phyloP scores from a whole-genome alignment of 2,113 vertebrate genomes.

The Alaudala cheleensis region DNA sequence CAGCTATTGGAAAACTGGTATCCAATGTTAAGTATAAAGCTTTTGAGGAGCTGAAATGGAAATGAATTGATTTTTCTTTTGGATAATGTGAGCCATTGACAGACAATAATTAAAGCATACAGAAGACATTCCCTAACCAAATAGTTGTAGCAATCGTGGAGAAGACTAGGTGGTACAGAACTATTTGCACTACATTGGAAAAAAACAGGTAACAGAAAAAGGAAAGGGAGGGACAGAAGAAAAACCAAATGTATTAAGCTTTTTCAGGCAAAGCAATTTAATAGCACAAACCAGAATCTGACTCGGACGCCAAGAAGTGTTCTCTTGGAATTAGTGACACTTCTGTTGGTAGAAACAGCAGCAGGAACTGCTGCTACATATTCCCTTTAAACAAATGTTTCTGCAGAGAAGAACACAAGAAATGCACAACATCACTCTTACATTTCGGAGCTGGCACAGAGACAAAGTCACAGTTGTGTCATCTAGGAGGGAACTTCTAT shows the following conservation, averaged over 20 bases:
- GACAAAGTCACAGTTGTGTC: slow-evolving; percentile 94
- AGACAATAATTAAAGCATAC: not conserved
- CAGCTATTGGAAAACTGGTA: not conserved
- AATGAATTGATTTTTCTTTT: not conserved
- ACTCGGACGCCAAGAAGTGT: fast-evolving
- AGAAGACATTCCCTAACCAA: not conserved
- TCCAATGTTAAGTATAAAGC: not conserved
- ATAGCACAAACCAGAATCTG: not conserved
- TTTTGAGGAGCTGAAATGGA: not conserved
- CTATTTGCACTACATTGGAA: not conserved
- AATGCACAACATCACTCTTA: slow-evolving; percentile 61
- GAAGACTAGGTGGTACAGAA: not conserved
- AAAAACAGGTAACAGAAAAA: not conserved
- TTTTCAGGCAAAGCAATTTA: not conserved
- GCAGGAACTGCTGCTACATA: not conserved
- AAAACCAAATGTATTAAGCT: not conserved
- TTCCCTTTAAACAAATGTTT: not conserved
- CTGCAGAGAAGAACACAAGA: not conserved
- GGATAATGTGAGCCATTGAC: not conserved
- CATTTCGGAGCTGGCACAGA: slow-evolving; percentile 92
- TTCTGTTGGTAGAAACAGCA: not conserved
- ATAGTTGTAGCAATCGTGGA: not conserved
- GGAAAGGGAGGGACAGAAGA: not conserved
- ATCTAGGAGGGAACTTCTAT: slow-evolving; percentile 93
- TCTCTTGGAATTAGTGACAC: not conserved